Conservation (phyloP, 2,888 invertebrate genomes). For the Caenorhabditis sinica region DNA sequence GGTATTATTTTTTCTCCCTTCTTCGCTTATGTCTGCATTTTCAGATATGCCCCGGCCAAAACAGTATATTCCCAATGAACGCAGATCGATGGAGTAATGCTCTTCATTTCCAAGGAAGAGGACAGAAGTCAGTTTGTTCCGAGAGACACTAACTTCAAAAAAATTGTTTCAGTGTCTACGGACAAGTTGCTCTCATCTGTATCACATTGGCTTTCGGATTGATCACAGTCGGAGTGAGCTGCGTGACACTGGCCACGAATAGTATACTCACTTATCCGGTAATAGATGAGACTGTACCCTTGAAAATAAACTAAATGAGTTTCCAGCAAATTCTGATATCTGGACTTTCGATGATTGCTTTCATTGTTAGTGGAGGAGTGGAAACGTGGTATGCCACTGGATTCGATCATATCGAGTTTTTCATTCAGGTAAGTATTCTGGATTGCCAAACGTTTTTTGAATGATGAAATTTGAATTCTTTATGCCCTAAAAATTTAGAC, state of each 20-base stretch:
- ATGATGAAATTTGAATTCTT: neutral
- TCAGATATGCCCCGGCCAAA: slow-evolving; percentile 81
- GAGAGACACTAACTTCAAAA: neutral
- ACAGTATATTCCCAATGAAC: slow-evolving; percentile 83
- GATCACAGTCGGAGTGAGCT: slow-evolving; percentile 80
- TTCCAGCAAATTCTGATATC: slow-evolving; percentile 81
- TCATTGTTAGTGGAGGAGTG: slow-evolving; percentile 81
- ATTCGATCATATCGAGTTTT: slow-evolving; percentile 82
- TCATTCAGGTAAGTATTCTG: slow-evolving; percentile 77
- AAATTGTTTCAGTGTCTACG: slow-evolving; percentile 79
- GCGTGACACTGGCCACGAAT: slow-evolving; percentile 79
- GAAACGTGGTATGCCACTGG: slow-evolving; percentile 82
- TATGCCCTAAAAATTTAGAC: neutral
- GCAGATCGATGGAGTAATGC: slow-evolving; percentile 83
- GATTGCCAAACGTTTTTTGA: too few relatives aligned
- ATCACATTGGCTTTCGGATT: slow-evolving; percentile 80
- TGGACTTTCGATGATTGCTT: slow-evolving; percentile 79
- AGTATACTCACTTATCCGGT: slow-evolving; percentile 72
- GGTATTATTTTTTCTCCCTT: neutral
- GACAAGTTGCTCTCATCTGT: slow-evolving; percentile 82
- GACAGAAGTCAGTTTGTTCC: slow-evolving; percentile 78
- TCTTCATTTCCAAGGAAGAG: slow-evolving; percentile 82
- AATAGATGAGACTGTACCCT: slow-evolving; percentile 1
- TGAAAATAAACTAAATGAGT: neutral
- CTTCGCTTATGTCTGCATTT: neutral